phyloP scores from a whole-genome alignment of 2,113 vertebrate genomes.

The Melanocharis versteri region DNA sequence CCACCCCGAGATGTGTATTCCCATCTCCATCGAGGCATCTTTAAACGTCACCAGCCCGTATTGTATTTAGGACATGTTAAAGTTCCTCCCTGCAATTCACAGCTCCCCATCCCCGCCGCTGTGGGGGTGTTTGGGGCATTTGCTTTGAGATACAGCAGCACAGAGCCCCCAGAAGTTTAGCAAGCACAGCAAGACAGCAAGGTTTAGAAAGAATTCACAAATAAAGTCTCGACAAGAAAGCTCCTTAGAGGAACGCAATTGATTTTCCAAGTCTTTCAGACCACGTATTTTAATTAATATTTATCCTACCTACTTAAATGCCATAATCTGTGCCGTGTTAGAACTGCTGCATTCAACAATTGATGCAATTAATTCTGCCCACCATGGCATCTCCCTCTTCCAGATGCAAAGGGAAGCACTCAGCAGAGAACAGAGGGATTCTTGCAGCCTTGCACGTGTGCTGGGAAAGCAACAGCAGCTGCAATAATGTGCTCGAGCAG shows the following conservation, averaged over 20 bases:
- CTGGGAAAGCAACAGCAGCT: background rate
- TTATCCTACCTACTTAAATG: constrained; percentile 3
- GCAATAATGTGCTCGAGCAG: background rate
- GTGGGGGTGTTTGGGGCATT: background rate
- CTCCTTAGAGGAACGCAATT: background rate
- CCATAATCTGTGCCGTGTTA: background rate
- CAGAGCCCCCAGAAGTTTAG: background rate
- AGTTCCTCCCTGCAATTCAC: background rate
- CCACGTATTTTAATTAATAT: constrained; percentile 31
- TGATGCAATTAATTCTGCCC: background rate
- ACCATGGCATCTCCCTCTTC: background rate
- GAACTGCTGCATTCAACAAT: background rate
- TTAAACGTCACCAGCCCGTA: background rate
- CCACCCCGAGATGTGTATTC: background rate
- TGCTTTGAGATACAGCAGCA: background rate
- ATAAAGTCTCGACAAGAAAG: background rate
- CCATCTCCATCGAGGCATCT: background rate
- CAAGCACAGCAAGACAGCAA: background rate
- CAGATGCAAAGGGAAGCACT: background rate
- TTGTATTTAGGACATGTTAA: background rate
- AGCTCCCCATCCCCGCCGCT: background rate
- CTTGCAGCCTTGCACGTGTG: background rate
- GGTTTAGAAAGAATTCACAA: background rate
- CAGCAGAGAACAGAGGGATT: background rate
- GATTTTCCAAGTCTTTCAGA: background rate